Evolutionary conservation across 2,797 vertebrate species (phyloP).

Genomic region (Corythornis leucogaster): DNA sequence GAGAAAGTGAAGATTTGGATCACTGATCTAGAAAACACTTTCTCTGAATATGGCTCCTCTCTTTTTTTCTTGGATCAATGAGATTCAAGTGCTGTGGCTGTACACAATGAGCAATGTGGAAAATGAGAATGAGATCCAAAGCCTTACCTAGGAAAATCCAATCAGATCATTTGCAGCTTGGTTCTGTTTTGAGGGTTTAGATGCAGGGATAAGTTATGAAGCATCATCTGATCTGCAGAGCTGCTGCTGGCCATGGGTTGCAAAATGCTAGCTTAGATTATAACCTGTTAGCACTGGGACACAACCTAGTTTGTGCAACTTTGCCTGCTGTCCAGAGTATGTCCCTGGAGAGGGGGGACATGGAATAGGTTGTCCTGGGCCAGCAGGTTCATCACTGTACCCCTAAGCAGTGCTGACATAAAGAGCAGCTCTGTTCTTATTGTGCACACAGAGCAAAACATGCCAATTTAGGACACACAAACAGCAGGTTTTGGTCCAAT

Average conservation of each 20-base stretch:
- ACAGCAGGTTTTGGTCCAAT: neutral
- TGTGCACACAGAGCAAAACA: accelerated
- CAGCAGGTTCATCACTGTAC: neutral
- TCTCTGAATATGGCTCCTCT: neutral
- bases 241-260: neutral
- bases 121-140: neutral
- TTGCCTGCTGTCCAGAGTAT: neutral
- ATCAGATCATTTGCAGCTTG: neutral
- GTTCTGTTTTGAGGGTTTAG: neutral
- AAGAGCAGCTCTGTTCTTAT: neutral
- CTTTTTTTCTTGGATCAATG: neutral
- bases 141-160: neutral
- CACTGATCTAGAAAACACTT: neutral
- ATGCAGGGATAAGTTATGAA: neutral
- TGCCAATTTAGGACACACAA: neutral
- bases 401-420: neutral
- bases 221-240: neutral
- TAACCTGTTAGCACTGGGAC: neutral
- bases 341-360: neutral
- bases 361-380: neutral
- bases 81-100: neutral
- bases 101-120: neutral
- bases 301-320: neutral
- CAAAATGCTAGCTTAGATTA: neutral
- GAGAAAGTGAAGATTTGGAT: neutral